Base-by-base conservation (phyloP, 1,140 invertebrate species). In the Cydia pomonella region DNA sequence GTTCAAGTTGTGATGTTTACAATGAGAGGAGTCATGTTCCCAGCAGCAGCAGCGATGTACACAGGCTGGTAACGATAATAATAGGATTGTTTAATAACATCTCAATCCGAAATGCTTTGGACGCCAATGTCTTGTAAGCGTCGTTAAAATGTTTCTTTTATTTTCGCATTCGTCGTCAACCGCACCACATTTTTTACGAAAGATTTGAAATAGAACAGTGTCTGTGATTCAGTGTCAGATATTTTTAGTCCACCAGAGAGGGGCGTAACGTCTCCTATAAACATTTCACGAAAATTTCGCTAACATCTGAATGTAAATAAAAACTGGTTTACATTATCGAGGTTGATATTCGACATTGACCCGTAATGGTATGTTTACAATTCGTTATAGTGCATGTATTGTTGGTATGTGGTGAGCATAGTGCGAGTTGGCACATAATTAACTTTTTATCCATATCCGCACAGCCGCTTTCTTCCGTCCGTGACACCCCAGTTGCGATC, bases 401-500 rank as follows among this genome's bases (percentile, higher is more conserved):
- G 63, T 66, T 23, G 63, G 25, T 66, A n/a, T 69, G 29, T 33
- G n/a, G 64, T 16, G 64, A 38, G 41, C 27, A 69, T 69, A 69
- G 29, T 69, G 64, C 29, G 64, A 69, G 64, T 69, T 69, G 29
- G 27, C 64, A 69, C 64, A 69, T 38, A 41, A 41, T 33, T 69
- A 69, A 69, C 64, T 69, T 69, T 69, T 69, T 69, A 69, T 69
- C 64, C n/a, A 18, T 33, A 69, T 69, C 64, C 64, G 29, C 27
- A 18, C 21, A 41, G 64, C 64, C 29, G 64, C 64, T 69, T 69
- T 69, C 64, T 69, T 69, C 64, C 64, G 64, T 69, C 64, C 64
- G 64, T 69, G 64, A 69, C 64, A 69, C 64, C 64, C 64, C 64
- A 69, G 64, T 69, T 69, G 64, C 33, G 33, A 69, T 69, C 64